Conservation (phyloP, 2,888 invertebrate species). For the Neoscelio sp. region DNA sequence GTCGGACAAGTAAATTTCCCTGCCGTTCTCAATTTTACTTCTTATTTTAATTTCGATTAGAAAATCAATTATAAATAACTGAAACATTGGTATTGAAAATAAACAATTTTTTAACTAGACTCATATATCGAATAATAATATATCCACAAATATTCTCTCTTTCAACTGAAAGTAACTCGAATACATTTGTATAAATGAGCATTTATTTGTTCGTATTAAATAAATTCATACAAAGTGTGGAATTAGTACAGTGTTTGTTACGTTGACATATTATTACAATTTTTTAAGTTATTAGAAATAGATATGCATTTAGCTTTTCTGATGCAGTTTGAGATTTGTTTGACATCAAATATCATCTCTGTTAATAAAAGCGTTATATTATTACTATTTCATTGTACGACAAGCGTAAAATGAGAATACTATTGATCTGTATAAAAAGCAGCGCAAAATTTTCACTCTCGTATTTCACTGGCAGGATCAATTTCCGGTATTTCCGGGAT, state of each 20-base stretch:
- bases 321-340: constrained; percentile 1
- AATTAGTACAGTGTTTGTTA: background rate
- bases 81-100: background rate
- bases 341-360: constrained; percentile 15
- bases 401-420: constrained; percentile 54
- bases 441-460: constrained; percentile 65
- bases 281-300: too few species aligned
- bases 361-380: constrained; percentile 33
- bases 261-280: background rate
- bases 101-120: too few species aligned
- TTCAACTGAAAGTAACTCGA: too few species aligned
- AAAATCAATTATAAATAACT: constrained; percentile 3
- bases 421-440: constrained; percentile 59
- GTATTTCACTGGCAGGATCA: constrained; percentile 68
- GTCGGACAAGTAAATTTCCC: constrained; percentile 29
- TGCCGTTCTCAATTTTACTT: constrained; percentile 26
- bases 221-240: too few species aligned
- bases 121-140: too few species aligned
- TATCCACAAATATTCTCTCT: too few species aligned
- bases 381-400: constrained; percentile 40
- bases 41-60: constrained; percentile 28
- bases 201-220: too few species aligned
- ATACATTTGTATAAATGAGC: too few species aligned
- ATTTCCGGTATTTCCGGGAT: constrained; percentile 68
- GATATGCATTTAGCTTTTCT: background rate